These are phyloP conservation scores for Kryphioiulus occultus DNA, from an alignment of 2,888 invertebrate genomes.

Conservation along the genomic window DNA sequence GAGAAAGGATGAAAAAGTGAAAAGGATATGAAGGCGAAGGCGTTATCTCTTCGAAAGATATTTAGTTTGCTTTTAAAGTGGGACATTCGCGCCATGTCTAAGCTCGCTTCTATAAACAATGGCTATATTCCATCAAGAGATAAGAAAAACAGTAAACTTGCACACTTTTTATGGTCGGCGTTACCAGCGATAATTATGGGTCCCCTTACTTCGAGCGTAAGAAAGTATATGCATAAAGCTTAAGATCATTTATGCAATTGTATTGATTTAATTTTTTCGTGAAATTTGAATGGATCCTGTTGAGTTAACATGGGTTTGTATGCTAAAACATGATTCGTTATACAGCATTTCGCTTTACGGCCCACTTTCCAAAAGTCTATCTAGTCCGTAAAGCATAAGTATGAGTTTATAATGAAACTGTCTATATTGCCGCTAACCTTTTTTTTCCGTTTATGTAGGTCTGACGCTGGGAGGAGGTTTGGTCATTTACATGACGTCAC, in stretches of 20 bases:
- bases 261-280: not conserved
- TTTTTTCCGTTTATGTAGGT: not conserved
- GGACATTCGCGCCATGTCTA: not conserved
- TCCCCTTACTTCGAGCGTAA: not conserved
- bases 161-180: not conserved
- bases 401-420: too few relatives aligned
- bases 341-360: too few relatives aligned
- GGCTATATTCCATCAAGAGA: not conserved
- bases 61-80: conserved; percentile 29
- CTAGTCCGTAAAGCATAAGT: too few relatives aligned
- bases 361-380: too few relatives aligned
- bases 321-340: too few relatives aligned
- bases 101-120: conserved; percentile 12
- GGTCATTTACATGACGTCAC: conserved; percentile 50
- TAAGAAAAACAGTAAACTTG: conserved; percentile 7
- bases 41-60: conserved; percentile 3
- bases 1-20: conserved; percentile 12
- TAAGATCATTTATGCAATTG: too few relatives aligned
- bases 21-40: not conserved
- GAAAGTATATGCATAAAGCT: not conserved
- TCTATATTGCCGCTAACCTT: not conserved
- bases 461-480: conserved; percentile 49
- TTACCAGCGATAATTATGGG: not conserved
- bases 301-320: too few relatives aligned
- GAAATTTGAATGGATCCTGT: not conserved